A percentile compares a stretch with the other conserved stretches of the same genome.
Conservation (phyloP, 2,797 vertebrate genomes). For the Galagoides demidoff region DNA sequence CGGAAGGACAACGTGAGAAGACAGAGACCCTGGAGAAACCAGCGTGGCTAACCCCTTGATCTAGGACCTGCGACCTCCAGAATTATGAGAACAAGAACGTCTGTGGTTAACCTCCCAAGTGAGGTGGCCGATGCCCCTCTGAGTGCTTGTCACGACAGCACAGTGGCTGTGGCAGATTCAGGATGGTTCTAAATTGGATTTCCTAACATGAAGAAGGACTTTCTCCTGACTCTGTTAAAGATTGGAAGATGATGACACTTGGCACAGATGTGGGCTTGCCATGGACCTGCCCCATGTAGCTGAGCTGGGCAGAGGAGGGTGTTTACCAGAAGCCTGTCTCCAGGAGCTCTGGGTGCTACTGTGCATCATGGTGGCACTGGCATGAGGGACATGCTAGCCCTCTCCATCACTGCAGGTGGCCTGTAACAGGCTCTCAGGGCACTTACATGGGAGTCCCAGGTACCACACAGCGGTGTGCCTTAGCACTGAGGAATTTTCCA, state of each 20-base stretch:
- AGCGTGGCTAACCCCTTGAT: too few relatives aligned
- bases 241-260: accelerated
- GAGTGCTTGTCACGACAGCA: too few relatives aligned
- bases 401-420: not conserved
- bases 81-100: accelerated
- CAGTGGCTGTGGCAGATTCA: not conserved
- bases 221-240: not conserved
- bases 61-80: too few relatives aligned
- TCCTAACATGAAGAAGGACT: not conserved
- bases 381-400: accelerated
- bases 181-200: too few relatives aligned
- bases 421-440: not conserved
- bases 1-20: too few relatives aligned
- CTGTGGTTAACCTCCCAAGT: not conserved
- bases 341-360: too few relatives aligned
- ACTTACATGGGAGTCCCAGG: accelerated
- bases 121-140: not conserved
- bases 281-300: accelerated
- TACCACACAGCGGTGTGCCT: accelerated
- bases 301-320: accelerated
- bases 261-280: accelerated
- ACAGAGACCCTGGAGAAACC: too few relatives aligned
- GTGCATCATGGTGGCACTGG: accelerated
- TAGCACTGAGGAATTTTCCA: accelerated
- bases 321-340: not conserved